Evolutionary conservation across 2,888 invertebrate genomes (phyloP), one percentile per base, ranked within the genome.

Genomic region (Caenorhabditis afra): DNA sequence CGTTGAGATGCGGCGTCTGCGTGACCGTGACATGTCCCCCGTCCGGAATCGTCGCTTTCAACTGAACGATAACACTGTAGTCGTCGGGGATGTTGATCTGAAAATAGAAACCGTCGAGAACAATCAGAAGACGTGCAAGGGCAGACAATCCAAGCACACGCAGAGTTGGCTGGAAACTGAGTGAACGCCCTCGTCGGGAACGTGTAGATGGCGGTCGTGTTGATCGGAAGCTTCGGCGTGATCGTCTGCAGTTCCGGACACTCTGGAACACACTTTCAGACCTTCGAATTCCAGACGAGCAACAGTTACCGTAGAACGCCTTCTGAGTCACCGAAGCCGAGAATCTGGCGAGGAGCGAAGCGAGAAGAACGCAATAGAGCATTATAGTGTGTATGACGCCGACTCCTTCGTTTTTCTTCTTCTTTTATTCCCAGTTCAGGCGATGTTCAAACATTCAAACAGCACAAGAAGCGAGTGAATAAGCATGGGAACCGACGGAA

Each of bases 1-100:
- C n/a, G 18, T 73, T 73, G 35, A 64, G 37, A 3, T n/a, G 35
- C n/a, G 73, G 73, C 5, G 44, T 55, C 22, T 73, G 73, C 3
- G 73, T 73, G 22, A 73, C 39, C 1, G 73, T 58, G 16, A 73
- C 73, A 14, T 73, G 73, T 8, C 73, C 73, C 20, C 73, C 73
- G 3, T 73, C 73, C n/a, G 64, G 58, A 50, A 73, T 73, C 5
- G 73, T 73, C 0, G 73, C 73, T 52, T 73, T 73, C 58, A 73
- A 14, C 16, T 73, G 73, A 18, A 73, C 73, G 20, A 62, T 57
- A 3, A 49, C 73, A 4, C 57, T 58, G 23, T 73, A 44, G 20
- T 73, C 64, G n/a, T 57, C 50, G 0, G 73, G 73, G 47, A 73
- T 29, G n/a, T 73, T 73, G 29, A 73, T 11, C 73, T 73, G 58